Conservation (phyloP, 1,140 invertebrate species). For the Vanessa atalanta region DNA sequence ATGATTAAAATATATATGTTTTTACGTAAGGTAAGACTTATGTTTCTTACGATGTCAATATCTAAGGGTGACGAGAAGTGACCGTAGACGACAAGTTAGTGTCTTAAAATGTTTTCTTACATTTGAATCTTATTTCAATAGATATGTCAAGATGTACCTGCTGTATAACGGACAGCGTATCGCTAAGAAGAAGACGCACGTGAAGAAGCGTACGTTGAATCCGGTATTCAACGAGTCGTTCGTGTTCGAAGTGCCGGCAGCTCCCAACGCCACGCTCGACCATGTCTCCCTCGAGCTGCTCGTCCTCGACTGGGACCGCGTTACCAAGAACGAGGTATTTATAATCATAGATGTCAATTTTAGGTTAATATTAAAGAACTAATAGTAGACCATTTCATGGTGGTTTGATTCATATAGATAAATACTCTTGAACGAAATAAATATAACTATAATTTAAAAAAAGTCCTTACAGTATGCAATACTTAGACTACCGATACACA, state of each 20-base stretch:
- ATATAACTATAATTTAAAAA: too few species aligned
- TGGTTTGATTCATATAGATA: too few species aligned
- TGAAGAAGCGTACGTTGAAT: constrained; percentile 98
- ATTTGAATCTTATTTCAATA: constrained; percentile 27
- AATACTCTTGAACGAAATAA: too few species aligned
- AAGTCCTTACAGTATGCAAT: too few species aligned
- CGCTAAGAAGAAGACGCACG: constrained; percentile 99
- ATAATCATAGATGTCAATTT: not conserved
- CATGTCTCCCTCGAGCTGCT: constrained; percentile 96
- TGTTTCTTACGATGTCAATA: too few species aligned
- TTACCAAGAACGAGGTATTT: constrained; percentile 96
- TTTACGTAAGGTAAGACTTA: too few species aligned
- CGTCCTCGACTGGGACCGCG: constrained; percentile 97
- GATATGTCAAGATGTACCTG: constrained; percentile 97
- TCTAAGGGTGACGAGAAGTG: too few species aligned
- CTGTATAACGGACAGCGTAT: constrained; percentile 98
- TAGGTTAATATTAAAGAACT: not conserved
- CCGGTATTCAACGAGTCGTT: constrained; percentile 99
- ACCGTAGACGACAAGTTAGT: too few species aligned
- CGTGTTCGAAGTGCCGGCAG: constrained; percentile 89
- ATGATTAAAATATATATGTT: too few species aligned
- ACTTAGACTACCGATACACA: too few species aligned
- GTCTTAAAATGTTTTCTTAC: not conserved
- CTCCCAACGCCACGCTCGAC: constrained; percentile 88
- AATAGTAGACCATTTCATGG: not conserved